Percentiles rank a stretch among this genome's conserved stretches.
Evolutionary conservation across 1,140 invertebrate genomes (phyloP).

Genomic region (Onthophagus taurus): DNA sequence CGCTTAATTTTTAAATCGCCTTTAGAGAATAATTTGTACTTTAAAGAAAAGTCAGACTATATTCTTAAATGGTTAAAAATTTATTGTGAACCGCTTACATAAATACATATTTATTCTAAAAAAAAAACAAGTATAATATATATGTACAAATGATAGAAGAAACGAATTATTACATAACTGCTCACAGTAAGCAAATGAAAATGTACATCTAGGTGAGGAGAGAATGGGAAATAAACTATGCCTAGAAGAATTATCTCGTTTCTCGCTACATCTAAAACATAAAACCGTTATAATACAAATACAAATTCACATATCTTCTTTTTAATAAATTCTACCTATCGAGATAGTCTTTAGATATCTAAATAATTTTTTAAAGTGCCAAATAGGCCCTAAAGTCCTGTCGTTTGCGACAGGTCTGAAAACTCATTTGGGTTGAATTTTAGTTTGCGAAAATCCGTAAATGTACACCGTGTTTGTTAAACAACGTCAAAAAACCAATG

Average conservation of each 20-base stretch:
- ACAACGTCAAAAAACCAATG: conserved; percentile 25
- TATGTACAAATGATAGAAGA: not conserved
- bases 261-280: conserved; percentile 30
- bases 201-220: conserved; percentile 27
- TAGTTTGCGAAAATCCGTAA: conserved; percentile 7
- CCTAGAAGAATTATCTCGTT: conserved; percentile 24
- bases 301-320: conserved; percentile 25
- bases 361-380: conserved; percentile 26
- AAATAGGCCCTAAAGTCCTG: conserved; percentile 18
- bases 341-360: conserved; percentile 29
- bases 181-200: conserved; percentile 23
- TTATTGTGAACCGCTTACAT: too few relatives aligned
- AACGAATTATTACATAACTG: too few relatives aligned
- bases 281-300: conserved; percentile 35
- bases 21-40: too few relatives aligned
- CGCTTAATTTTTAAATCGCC: too few relatives aligned
- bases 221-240: conserved; percentile 23
- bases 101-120: too few relatives aligned
- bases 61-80: too few relatives aligned
- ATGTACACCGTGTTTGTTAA: conserved; percentile 22
- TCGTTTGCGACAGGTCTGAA: not conserved
- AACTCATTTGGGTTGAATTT: too few relatives aligned
- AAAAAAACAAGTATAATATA: too few relatives aligned
- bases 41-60: too few relatives aligned
- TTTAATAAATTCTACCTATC: conserved; percentile 26